Base-by-base conservation (phyloP, 2,113 vertebrate species). In the Polypterus senegalus region DNA sequence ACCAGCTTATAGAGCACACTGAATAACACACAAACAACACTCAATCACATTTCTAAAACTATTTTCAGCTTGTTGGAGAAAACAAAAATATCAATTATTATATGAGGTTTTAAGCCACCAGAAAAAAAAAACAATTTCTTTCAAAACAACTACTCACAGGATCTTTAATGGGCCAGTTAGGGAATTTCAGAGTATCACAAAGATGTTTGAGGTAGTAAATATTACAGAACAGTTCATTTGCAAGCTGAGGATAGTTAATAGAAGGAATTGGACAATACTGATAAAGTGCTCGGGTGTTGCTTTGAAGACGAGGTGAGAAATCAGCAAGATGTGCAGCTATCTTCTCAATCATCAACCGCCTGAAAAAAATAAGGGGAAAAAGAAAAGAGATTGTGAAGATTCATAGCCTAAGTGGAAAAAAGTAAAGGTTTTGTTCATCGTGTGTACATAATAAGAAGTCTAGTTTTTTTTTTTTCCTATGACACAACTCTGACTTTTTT, bases 141-240 rank as follows among this genome's bases (percentile, higher is more conserved):
- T 27, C 27, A 27, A 27, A 27, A 27, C 27, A 27, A 27, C 27
- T 27, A 82, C 90, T 74, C 87, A 98, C 96, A 6, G 94, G 85
- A 65, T 99, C 95, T 84, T 93, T 86, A 77, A 99, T 93, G 27
- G 92, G 93, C 96, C 96, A 99, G 72, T 94, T 83, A 62, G 94
- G 96, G 86, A 98, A 98, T 63, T 81, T 89, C 54, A 69, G 77
- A 53, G 88, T 86, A 80, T 99, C 95, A 68, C 95, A 98, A 56
- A 99, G 89, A 74, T 99, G 96, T 71, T 92, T 90, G 83, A 99
- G 94, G 83, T 99, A 99, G 89, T 99, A 99, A 80, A 99, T 99
- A 80, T 90, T 98, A 80, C 96, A 99, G 86, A 99, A 99, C 4
- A 99, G 86, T 77, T 99, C 96, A 58, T 91, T 89, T 73, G 97